phyloP scores from a whole-genome alignment of 2,113 vertebrate genomes.

The Trichechus manatus region DNA sequence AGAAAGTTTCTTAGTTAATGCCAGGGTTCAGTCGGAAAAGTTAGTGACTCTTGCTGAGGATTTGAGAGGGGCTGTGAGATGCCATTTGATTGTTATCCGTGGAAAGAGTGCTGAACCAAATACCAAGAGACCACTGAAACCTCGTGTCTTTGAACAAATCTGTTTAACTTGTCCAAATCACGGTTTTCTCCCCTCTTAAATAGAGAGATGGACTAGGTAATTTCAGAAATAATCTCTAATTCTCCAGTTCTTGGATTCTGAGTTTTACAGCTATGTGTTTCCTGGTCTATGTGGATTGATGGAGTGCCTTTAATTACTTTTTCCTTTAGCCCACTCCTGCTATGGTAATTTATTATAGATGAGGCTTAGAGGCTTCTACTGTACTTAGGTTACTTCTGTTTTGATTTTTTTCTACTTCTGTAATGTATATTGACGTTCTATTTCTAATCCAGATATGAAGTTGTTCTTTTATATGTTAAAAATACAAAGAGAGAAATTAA shows the following conservation, averaged over 20 bases:
- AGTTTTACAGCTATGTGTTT: conserved; percentile 10
- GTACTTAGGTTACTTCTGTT: neutral
- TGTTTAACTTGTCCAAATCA: neutral
- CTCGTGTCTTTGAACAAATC: neutral
- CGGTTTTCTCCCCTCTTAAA: neutral
- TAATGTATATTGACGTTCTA: neutral
- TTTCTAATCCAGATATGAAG: neutral
- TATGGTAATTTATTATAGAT: neutral
- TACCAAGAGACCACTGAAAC: neutral
- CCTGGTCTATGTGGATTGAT: neutral
- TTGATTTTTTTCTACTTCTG: conserved; percentile 38
- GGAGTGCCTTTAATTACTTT: neutral
- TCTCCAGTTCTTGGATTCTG: neutral
- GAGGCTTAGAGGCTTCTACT: neutral
- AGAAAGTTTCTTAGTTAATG: neutral
- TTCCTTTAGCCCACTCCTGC: neutral
- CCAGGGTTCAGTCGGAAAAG: neutral
- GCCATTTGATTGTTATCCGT: neutral
- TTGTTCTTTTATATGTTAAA: neutral
- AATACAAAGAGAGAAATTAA: neutral
- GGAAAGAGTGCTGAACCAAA: neutral
- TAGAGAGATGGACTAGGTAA: neutral
- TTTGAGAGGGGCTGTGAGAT: neutral
- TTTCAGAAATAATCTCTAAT: neutral
- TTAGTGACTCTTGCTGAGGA: neutral